A percentile compares a stretch with the other conserved stretches of the same genome.
phyloP scores from a whole-genome alignment of 2,797 vertebrate species.

The Ptychadena robeensis region DNA sequence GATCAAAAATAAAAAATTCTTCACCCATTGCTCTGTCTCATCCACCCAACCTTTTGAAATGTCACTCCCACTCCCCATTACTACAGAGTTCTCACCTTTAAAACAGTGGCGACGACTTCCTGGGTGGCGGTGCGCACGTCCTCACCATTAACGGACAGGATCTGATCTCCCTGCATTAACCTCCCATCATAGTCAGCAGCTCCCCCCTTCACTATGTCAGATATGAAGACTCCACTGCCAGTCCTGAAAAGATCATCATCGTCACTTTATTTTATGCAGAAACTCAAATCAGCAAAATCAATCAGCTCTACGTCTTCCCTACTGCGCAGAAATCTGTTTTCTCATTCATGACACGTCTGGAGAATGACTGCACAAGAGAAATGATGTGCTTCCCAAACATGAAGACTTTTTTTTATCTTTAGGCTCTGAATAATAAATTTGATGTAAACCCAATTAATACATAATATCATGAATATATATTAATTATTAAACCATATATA shows the following conservation, averaged over 20 bases:
- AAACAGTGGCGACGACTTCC: constrained; percentile 87
- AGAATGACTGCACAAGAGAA: background rate
- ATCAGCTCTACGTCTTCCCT: background rate
- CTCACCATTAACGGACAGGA: constrained; percentile 89
- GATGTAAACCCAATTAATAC: too few species aligned
- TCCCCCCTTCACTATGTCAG: constrained; percentile 92
- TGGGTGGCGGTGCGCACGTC: constrained; percentile 88
- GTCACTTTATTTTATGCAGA: constrained; percentile 11
- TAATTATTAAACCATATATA: too few species aligned
- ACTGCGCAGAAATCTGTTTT: background rate
- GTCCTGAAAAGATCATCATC: constrained; percentile 75
- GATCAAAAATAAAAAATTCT: too few species aligned
- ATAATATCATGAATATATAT: too few species aligned
- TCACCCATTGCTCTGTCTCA: too few species aligned
- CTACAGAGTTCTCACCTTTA: constrained; percentile 81
- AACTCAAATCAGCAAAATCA: background rate
- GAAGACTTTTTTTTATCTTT: too few species aligned
- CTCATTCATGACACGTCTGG: background rate
- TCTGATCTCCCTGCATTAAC: constrained; percentile 95
- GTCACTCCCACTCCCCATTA: too few species aligned
- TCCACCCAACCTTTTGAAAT: too few species aligned
- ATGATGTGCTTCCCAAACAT: too few species aligned
- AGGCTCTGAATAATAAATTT: too few species aligned
- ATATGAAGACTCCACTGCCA: constrained; percentile 93
- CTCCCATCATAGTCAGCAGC: constrained; percentile 91